Evolutionary conservation across 2,113 vertebrate genomes (phyloP), one percentile per base, ranked within the genome.

Genomic region (Microtus montanus): DNA sequence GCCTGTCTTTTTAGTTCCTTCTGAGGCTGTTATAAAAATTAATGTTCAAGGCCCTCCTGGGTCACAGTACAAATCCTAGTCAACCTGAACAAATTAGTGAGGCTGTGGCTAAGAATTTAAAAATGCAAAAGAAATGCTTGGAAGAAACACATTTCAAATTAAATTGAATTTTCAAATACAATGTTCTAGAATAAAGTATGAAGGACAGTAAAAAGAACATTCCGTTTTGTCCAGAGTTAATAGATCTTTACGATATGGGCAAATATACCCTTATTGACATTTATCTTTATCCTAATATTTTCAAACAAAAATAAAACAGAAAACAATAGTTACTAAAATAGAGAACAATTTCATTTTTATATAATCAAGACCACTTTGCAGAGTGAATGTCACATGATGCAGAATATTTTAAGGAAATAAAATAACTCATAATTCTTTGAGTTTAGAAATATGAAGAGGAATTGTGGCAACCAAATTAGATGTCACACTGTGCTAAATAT

Each of bases 381-480:
- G 15, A 82, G 22, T 66, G 73, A 87, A 82, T 77, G 20, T 30
- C 88, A 41, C 30, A 28, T 83, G 54, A 83, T n/a, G 68, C 61
- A 85, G 11, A 82, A 88, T 95, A 87, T 74, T 93, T 96, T 64
- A 94, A 95, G 90, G n/a, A 88, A 93, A 94, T 44, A 44, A 44
- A 44, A 44, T 44, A 44, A 44, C 44, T 83, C 13, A 68, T 93
- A 88, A 91, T 92, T 94, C 44, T 93, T 94, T 95, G 74, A 80
- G 84, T 93, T 94, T 96, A 93, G 77, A 94, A 87, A 93, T 87
- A 97, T 92, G 92, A 95, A 93, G 75, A 96, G 71, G 75, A 91
- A 97, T 84, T 93, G 19, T 91, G 94, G 94, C 33, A 95, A 96
- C 90, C 47, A 97, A 97, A 94, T 96, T 88, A 94, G 94, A 96